Percentiles rank a stretch among this genome's conserved stretches.
Conservation (phyloP, 2,797 vertebrate genomes). For the Pseudochirops cupreus region DNA sequence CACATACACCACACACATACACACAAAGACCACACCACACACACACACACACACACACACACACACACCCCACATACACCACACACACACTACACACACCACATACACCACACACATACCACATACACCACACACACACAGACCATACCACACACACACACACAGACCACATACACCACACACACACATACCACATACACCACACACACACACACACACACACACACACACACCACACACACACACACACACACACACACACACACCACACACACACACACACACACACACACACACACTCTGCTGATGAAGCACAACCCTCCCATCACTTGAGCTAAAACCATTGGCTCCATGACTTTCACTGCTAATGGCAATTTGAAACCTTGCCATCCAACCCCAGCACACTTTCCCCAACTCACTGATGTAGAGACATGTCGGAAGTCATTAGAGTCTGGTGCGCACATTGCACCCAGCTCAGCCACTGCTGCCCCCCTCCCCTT, state of each 20-base stretch:
- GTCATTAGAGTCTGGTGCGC: slow-evolving; percentile 59
- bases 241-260: neutral
- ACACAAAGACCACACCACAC: no score
- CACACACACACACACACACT: neutral
- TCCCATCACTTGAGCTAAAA: neutral
- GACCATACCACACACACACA: neutral
- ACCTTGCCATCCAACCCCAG: slow-evolving; percentile 41
- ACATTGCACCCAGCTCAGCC: slow-evolving; percentile 61
- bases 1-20: no score
- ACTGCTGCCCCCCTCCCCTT: slow-evolving; percentile 62
- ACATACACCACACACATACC: neutral
- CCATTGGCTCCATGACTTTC: neutral
- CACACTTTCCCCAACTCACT: neutral
- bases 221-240: neutral
- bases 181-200: neutral
- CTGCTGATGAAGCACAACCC: neutral
- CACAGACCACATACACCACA: neutral
- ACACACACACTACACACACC: no score
- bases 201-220: neutral
- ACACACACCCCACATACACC: neutral
- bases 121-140: neutral
- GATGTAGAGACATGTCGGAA: slow-evolving; percentile 64
- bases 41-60: neutral
- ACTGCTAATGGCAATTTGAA: slow-evolving; percentile 9
- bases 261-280: neutral